Percentiles rank a stretch among this genome's conserved stretches.
phyloP scores from a whole-genome alignment of 2,888 invertebrate genomes.

The Caenorhabditis drosophilae region DNA sequence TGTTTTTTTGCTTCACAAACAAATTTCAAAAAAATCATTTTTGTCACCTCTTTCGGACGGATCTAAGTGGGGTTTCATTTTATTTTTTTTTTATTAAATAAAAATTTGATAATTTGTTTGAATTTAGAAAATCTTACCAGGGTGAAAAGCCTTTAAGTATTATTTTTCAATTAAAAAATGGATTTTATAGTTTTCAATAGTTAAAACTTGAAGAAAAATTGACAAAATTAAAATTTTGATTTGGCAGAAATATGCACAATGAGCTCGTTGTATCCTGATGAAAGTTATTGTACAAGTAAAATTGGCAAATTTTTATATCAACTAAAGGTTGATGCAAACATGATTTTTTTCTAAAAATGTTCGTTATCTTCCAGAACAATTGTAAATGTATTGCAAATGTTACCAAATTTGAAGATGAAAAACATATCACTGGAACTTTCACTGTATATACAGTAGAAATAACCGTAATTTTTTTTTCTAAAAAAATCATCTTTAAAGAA shows the following conservation, averaged over 20 bases:
- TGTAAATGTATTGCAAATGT: constrained; percentile 34
- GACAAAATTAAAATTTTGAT: too few relatives aligned
- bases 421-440: constrained; percentile 29
- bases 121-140: too few relatives aligned
- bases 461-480: constrained; percentile 7
- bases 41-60: too few relatives aligned
- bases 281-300: constrained; percentile 47
- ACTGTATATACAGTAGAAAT: constrained; percentile 40
- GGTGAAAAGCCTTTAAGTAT: too few relatives aligned
- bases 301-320: constrained; percentile 43
- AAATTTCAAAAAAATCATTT: constrained; percentile 3
- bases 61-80: too few relatives aligned
- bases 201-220: too few relatives aligned
- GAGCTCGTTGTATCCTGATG: constrained; percentile 51
- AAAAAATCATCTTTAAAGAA: neutral
- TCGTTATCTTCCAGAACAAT: constrained; percentile 24
- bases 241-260: constrained; percentile 46
- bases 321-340: constrained; percentile 18
- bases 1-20: too few relatives aligned
- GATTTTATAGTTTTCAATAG: too few relatives aligned
- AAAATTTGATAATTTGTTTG: too few relatives aligned
- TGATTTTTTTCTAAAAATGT: constrained; percentile 6
- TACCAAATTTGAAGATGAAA: constrained; percentile 19
- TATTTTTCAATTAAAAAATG: too few relatives aligned
- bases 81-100: too few relatives aligned